Conservation (phyloP, 2,888 invertebrate species). For the Phaonia tiefii region DNA sequence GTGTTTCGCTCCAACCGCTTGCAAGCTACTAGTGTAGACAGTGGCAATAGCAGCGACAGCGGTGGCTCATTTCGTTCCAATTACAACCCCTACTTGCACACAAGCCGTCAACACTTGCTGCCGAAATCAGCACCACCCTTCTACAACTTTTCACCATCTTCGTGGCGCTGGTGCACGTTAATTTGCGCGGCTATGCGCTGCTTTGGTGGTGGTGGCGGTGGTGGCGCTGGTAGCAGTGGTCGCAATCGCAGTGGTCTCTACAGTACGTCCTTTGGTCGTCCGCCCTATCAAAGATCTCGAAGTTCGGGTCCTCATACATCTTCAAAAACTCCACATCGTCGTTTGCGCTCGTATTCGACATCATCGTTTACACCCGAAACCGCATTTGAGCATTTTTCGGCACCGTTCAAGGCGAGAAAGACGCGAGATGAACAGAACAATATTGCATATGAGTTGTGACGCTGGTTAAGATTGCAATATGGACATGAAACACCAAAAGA, state of each 20-base stretch:
- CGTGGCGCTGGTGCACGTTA: conserved; percentile 80
- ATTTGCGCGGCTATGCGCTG: conserved; percentile 81
- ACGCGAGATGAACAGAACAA: conserved; percentile 80
- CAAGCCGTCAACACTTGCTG: conserved; percentile 77
- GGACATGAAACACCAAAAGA: conserved; percentile 24
- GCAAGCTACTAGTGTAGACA: conserved; percentile 73
- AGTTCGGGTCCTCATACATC: conserved; percentile 67
- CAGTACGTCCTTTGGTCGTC: conserved; percentile 75
- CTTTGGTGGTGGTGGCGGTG: conserved; percentile 77
- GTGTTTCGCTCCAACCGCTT: conserved; percentile 75
- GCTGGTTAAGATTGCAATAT: conserved; percentile 70
- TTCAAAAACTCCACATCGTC: conserved; percentile 71
- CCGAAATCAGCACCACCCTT: conserved; percentile 76
- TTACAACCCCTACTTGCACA: conserved; percentile 78
- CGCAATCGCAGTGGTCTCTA: conserved; percentile 74
- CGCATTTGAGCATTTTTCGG: conserved; percentile 77
- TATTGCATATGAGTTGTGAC: conserved; percentile 80
- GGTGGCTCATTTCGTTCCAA: conserved; percentile 76
- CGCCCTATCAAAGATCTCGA: conserved; percentile 71
- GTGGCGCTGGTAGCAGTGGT: conserved; percentile 68
- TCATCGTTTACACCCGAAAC: conserved; percentile 75
- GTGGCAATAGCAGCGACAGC: conserved; percentile 77
- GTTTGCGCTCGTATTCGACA: conserved; percentile 74
- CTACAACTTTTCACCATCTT: conserved; percentile 76
- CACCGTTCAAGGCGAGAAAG: conserved; percentile 77